Conservation (phyloP, 2,797 vertebrate genomes). For the Enteromius unitaeniatus region DNA sequence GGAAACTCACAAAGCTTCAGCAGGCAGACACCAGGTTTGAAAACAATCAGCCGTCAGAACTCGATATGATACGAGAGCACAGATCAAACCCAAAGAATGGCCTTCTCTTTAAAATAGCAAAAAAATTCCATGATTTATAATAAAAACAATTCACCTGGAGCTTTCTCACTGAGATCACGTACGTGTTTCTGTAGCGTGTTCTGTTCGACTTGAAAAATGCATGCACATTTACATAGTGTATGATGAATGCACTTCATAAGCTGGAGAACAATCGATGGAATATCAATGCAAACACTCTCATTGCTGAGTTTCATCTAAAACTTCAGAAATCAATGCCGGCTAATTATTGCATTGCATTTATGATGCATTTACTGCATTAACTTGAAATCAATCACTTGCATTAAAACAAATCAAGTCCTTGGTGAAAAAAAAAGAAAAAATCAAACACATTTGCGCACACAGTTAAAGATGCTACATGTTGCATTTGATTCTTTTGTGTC, state of each 20-base stretch:
- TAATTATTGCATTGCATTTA: conserved; percentile 17
- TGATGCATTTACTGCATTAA: conserved; percentile 14
- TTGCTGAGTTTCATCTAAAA: conserved; percentile 5
- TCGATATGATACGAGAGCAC: background rate
- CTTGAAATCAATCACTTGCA: background rate
- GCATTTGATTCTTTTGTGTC: background rate
- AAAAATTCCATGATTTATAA: conserved; percentile 2
- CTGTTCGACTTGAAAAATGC: background rate
- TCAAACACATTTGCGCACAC: background rate
- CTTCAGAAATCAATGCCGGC: background rate
- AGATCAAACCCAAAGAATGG: conserved; percentile 10
- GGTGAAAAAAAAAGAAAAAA: background rate
- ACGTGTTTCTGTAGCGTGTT: background rate
- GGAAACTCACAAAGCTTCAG: conserved; percentile 17
- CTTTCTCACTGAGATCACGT: background rate
- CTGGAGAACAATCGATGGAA: background rate
- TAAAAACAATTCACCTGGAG: conserved; percentile 10
- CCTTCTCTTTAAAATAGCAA: background rate
- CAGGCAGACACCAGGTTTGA: background rate
- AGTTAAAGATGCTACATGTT: background rate
- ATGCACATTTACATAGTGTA: background rate
- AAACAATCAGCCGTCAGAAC: background rate
- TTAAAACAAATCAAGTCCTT: background rate
- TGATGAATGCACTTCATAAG: background rate
- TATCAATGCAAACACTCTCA: conserved; percentile 32